Evolutionary conservation across 2,888 invertebrate species (phyloP), one percentile per base, ranked within the genome.

Genomic region (Conomelus anceps): DNA sequence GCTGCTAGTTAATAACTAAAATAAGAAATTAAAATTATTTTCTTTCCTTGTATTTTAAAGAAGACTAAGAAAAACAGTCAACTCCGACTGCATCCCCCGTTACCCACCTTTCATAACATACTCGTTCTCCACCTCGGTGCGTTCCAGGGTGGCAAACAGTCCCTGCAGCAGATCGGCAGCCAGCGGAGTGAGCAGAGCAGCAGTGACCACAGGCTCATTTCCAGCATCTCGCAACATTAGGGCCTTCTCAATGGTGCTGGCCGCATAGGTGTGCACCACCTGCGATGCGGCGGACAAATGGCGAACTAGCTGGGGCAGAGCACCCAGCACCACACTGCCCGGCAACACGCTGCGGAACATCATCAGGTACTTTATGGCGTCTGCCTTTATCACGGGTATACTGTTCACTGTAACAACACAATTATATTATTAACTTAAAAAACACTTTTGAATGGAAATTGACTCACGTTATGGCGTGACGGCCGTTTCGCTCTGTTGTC

Each of bases 281-380:
- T 96, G 96, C 93, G 96, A 97, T 23, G 96, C 95, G 0, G 97
- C 95, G 22, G 94, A 93, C 90, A 99, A 94, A 93, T 98, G 97
- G 20, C 95, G 94, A 41, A 98, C 96, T 92, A 99, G 93, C 90
- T 96, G 95, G 0, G 98, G 98, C 89, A 99, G 93, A 22, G 96
- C 95, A 1, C 95, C 95, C 85, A 96, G 93, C 84, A 99, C 94
- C 17, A 97, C 94, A 91, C 98, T 97, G 87, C 95, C 95, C 0
- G 98, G 97, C 90, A 99, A 94, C 92, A 99, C 95, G 89, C 97
- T 97, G 90, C 99, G 95, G 94, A 99, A 99, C 7, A 98, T 98
- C 96, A 99, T 98, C 13, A 99, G 94, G 93, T 98, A 99, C 93
- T 99, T 99, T 89, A 99, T 96, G 3, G 98, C 97, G 93, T 99